These are phyloP conservation scores for Podarcis lilfordi DNA, from an alignment of 2,797 vertebrate genomes.

Conservation along the genomic window DNA sequence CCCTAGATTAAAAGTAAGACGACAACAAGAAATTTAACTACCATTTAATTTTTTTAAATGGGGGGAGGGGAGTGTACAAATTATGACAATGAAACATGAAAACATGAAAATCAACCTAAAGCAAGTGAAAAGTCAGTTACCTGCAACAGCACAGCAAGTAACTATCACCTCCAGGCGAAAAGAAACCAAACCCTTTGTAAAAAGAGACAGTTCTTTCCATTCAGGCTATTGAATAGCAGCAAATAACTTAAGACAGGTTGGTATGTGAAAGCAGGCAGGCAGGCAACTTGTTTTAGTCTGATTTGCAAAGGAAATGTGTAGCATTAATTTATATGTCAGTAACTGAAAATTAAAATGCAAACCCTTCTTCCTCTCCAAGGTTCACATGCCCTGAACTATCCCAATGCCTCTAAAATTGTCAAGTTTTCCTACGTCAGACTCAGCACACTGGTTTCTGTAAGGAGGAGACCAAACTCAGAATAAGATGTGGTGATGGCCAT, in stretches of 20 bases:
- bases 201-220: not conserved
- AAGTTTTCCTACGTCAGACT: not conserved
- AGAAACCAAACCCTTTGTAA: not conserved
- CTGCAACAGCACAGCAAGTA: too few species aligned
- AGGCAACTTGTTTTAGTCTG: not conserved
- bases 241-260: not conserved
- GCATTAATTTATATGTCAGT: not conserved
- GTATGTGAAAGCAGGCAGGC: not conserved
- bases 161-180: not conserved
- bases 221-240: not conserved
- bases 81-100: not conserved
- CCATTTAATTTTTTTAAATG: not conserved
- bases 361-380: constrained; percentile 1
- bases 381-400: constrained; percentile 19
- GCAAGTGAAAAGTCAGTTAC: not conserved
- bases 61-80: not conserved
- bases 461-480: not conserved
- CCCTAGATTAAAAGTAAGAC: not conserved
- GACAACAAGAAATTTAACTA: not conserved
- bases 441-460: constrained; percentile 37
- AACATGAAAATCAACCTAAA: not conserved
- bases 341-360: not conserved
- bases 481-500: not conserved
- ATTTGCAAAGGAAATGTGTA: not conserved
- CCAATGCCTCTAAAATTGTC: constrained; percentile 31